phyloP scores from a whole-genome alignment of 2,888 invertebrate genomes.

The Arctia plantaginis region DNA sequence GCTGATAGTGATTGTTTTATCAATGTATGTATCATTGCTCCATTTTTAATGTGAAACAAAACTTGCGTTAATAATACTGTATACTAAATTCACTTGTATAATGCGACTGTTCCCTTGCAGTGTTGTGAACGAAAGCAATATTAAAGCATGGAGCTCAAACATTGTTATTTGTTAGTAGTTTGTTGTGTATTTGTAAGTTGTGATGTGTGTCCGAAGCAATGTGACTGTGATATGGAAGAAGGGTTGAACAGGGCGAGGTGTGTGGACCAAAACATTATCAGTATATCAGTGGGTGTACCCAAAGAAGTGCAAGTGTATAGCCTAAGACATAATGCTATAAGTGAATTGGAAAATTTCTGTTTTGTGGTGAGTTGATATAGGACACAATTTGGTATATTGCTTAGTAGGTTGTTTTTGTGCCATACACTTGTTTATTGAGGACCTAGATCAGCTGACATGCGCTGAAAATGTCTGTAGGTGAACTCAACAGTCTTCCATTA shows the following conservation, averaged over 20 bases:
- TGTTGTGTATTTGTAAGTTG: constrained; percentile 48
- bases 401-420: neutral
- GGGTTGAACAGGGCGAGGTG: constrained; percentile 83
- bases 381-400: neutral
- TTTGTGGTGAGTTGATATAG: constrained; percentile 80
- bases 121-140: constrained; percentile 38
- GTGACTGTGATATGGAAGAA: constrained; percentile 84
- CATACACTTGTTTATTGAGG: too few species aligned
- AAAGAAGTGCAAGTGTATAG: constrained; percentile 87
- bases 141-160: constrained; percentile 69
- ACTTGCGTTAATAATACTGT: constrained; percentile 58
- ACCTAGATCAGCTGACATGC: neutral
- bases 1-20: constrained; percentile 73
- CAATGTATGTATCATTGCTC: constrained; percentile 71
- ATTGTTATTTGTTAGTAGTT: constrained; percentile 52
- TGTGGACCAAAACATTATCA: constrained; percentile 86
- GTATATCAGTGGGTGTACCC: constrained; percentile 87
- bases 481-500: neutral
- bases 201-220: constrained; percentile 83
- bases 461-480: neutral
- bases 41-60: constrained; percentile 66
- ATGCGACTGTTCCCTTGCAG: constrained; percentile 60
- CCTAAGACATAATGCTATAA: constrained; percentile 88
- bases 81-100: constrained; percentile 54
- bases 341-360: constrained; percentile 86